Evolutionary conservation across 2,113 vertebrate genomes (phyloP).

Genomic region (Chionodraco myersi): DNA sequence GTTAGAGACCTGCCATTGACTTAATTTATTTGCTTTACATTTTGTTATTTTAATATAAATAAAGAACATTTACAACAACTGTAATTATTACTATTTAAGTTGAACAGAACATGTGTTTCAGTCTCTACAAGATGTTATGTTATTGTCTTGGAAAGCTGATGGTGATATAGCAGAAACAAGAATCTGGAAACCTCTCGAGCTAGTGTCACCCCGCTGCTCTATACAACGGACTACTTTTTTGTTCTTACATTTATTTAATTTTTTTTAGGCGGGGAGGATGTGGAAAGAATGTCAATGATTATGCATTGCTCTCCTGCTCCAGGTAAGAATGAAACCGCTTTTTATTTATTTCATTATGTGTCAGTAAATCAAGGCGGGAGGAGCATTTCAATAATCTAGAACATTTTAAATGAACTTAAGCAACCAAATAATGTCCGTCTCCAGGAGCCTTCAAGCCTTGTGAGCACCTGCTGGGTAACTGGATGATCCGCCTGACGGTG

Average conservation of each 20-base stretch:
- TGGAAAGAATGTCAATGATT: constrained; percentile 87
- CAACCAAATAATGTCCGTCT: background rate
- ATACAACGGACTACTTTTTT: background rate
- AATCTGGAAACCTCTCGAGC: background rate
- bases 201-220: background rate
- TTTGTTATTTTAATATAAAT: too few relatives aligned
- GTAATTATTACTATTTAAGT: background rate
- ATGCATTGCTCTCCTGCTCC: constrained; percentile 95
- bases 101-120: background rate
- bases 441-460: constrained; percentile 98
- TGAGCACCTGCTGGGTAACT: constrained; percentile 95
- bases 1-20: too few relatives aligned
- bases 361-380: background rate
- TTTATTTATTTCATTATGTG: background rate
- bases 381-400: background rate
- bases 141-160: background rate
- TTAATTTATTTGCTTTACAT: too few relatives aligned
- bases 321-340: constrained; percentile 80
- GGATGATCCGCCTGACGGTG: constrained; percentile 98
- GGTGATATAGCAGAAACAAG: background rate
- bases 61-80: too few relatives aligned
- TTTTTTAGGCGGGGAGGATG: constrained; percentile 79
- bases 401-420: background rate
- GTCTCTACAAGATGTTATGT: background rate
- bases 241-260: background rate